Evolutionary conservation across 53 echinoderm and acorn worm species (phyloP), one percentile per base, ranked within the genome.

Genomic region (Glandiceps talaboti): DNA sequence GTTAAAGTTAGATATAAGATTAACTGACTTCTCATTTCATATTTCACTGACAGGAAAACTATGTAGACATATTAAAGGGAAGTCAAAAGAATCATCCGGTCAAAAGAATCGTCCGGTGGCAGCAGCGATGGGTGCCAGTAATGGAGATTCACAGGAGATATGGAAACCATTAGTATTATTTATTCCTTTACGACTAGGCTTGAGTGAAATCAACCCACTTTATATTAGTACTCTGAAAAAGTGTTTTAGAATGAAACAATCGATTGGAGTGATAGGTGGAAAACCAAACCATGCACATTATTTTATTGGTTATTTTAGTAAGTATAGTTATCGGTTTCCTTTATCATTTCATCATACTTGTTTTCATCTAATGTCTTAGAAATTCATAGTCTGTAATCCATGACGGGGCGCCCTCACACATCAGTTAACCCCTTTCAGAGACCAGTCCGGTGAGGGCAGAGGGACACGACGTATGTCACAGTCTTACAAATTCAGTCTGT

Each of bases 281-380:
- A 97, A 97, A 76, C 97, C 96, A 79, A 96, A 96, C 80, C 96
- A 96, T 75, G 96, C 96, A 0, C 96, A 96, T 75, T 96, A 93
- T 78, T 96, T 96, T 82, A 96, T 96, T 30, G 96, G 96, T 29
- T 94, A 88, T 80, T 73, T 88, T 27, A 88, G 96, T 93, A 79
- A 85, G 94, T 85, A 29, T 1, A 30, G 30, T 72, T 28, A 33
- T n/a, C n/a, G n/a, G n/a, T n/a, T n/a, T n/a, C n/a, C n/a, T n/a
- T n/a, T n/a, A n/a, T n/a, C 26, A 73, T 73, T 73, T 73, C 26
- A 73, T 14, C 26, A 14, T 14, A 73, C 26, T 73, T 14, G 26
- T 14, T 73, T 73, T 73, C 26, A 14, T 73, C 26, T 73, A 14
- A 73, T 73, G 26, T 14, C 14, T 73, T n/a, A n/a, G n/a, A n/a